phyloP scores from a whole-genome alignment of 2,113 vertebrate species.

The Leiothrix lutea region DNA sequence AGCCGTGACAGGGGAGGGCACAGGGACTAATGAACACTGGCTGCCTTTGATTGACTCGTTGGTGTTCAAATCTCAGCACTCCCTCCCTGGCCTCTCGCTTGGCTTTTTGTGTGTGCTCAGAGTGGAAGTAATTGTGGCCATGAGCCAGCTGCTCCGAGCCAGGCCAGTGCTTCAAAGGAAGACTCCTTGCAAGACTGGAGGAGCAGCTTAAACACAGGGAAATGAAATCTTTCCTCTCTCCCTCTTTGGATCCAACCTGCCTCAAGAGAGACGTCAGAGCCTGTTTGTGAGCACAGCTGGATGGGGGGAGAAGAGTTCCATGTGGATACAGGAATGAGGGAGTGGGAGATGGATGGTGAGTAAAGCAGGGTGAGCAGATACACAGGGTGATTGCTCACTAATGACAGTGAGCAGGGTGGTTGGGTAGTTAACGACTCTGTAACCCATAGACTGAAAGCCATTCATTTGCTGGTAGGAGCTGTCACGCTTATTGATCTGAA shows the following conservation, averaged over 20 bases:
- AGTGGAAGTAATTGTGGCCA: constrained; percentile 4
- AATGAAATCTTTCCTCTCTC: not conserved
- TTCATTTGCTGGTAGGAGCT: not conserved
- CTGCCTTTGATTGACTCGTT: not conserved
- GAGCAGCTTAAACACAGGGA: not conserved
- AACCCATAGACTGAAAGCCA: not conserved
- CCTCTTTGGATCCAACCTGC: not conserved
- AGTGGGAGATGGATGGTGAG: not conserved
- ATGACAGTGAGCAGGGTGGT: not conserved
- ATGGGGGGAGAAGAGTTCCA: not conserved
- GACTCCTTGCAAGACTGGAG: not conserved
- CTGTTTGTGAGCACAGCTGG: not conserved
- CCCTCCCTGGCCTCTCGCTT: not conserved
- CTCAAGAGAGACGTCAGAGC: not conserved
- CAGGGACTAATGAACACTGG: not conserved
- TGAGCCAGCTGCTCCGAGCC: not conserved
- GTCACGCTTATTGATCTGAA: not conserved
- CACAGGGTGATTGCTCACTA: not conserved
- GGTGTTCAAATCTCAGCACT: not conserved
- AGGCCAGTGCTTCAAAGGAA: not conserved
- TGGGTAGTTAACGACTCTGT: not conserved
- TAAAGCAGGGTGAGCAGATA: not conserved
- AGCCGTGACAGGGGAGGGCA: not conserved
- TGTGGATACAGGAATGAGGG: not conserved
- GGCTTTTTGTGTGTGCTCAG: not conserved